Conservation (phyloP, 1,140 invertebrate species). For the Eufriesea mexicana region DNA sequence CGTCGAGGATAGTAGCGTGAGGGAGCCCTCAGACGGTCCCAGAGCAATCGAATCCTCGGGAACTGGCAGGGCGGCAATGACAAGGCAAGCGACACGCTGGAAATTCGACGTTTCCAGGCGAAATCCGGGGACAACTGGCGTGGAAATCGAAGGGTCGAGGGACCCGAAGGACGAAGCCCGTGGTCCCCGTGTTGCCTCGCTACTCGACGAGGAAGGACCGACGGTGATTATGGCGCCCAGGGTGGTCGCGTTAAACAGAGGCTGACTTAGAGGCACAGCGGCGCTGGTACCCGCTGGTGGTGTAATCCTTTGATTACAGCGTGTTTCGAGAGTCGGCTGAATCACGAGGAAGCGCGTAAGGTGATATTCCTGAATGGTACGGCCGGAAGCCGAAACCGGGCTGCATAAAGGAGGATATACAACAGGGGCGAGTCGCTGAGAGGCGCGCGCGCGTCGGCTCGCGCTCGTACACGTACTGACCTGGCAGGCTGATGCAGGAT, state of each 20-base stretch:
- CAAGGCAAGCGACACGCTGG: neutral
- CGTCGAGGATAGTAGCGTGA: no score
- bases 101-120: neutral
- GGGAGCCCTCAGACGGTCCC: no score
- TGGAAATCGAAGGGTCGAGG: slow-evolving; percentile 28
- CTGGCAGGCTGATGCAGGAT: slow-evolving; percentile 47
- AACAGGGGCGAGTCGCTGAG: slow-evolving; percentile 14
- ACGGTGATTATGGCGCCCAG: slow-evolving; percentile 35
- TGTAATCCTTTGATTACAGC: slow-evolving; percentile 64
- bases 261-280: slow-evolving; percentile 25
- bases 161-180: neutral
- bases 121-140: neutral
- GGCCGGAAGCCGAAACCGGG: slow-evolving; percentile 61
- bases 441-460: neutral
- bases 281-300: neutral
- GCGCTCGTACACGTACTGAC: slow-evolving; percentile 17
- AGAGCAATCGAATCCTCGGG: neutral
- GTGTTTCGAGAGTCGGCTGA: slow-evolving; percentile 57
- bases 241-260: slow-evolving; percentile 55
- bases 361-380: slow-evolving; percentile 65
- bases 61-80: neutral
- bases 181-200: no score
- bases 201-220: neutral
- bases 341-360: slow-evolving; percentile 66
- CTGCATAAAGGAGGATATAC: slow-evolving; percentile 58